phyloP scores from a whole-genome alignment of 2,797 vertebrate genomes.

The Syngnathus rostellatus region DNA sequence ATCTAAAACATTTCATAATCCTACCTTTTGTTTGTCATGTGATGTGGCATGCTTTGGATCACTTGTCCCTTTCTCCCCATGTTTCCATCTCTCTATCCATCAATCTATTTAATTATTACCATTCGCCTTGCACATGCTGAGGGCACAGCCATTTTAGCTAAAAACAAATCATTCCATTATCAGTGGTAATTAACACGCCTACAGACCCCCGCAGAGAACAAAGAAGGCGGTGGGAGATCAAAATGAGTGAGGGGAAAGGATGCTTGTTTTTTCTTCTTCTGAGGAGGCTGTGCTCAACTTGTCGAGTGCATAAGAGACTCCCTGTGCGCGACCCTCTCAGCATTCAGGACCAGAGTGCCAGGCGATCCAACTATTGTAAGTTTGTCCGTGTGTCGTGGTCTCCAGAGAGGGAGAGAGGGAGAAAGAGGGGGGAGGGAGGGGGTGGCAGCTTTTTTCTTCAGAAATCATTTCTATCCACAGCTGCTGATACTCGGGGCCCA shows the following conservation, averaged over 20 bases:
- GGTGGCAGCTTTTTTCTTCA: conserved; percentile 24
- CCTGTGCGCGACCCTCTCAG: conserved; percentile 67
- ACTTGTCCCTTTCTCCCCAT: neutral
- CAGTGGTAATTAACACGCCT: neutral
- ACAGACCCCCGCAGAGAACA: neutral
- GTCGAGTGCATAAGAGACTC: conserved; percentile 69
- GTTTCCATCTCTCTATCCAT: neutral
- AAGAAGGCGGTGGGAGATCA: conserved; percentile 33
- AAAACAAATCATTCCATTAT: neutral
- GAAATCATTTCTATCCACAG: conserved; percentile 56
- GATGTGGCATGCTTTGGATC: neutral
- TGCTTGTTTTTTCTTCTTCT: conserved; percentile 22
- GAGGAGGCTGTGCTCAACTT: conserved; percentile 64
- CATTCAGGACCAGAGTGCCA: conserved; percentile 68
- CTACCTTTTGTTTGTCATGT: neutral
- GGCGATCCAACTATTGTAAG: conserved; percentile 64
- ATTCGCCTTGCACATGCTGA: neutral
- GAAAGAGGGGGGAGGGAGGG: conserved; percentile 3
- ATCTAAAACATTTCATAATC: neutral
- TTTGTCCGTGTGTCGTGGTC: conserved; percentile 53
- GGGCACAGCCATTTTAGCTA: neutral
- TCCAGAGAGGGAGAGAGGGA: neutral
- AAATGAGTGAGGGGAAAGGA: conserved; percentile 32
- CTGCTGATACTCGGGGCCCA: conserved; percentile 42
- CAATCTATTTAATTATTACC: neutral